Conservation (phyloP, 2,888 invertebrate genomes). For the Automeris io region DNA sequence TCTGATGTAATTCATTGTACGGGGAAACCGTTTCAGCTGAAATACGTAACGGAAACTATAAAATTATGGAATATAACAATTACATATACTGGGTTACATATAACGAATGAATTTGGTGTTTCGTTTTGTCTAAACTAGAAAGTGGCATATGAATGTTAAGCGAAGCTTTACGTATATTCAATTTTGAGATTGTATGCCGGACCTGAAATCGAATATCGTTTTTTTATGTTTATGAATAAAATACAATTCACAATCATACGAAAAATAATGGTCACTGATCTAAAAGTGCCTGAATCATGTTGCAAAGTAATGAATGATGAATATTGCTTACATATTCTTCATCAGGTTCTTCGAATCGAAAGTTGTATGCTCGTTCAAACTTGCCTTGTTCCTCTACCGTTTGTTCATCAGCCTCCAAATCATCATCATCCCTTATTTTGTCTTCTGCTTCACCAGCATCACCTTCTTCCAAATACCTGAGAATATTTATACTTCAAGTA, state of each 20-base stretch:
- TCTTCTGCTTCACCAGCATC: slow-evolving; percentile 72
- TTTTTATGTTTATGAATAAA: too few relatives aligned
- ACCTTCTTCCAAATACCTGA: slow-evolving; percentile 62
- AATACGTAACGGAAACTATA: too few relatives aligned
- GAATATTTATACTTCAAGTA: too few relatives aligned
- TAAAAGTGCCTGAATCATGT: too few relatives aligned
- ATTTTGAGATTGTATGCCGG: too few relatives aligned
- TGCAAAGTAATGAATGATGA: too few relatives aligned
- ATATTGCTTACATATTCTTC: slow-evolving; percentile 83
- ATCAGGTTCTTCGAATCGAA: slow-evolving; percentile 97
- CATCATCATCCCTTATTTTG: slow-evolving; percentile 54
- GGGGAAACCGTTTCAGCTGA: slow-evolving; percentile 93
- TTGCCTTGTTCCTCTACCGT: slow-evolving; percentile 88
- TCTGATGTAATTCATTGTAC: slow-evolving; percentile 90
- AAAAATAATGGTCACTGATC: too few relatives aligned
- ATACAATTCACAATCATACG: too few relatives aligned
- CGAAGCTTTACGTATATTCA: too few relatives aligned
- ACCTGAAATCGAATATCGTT: too few relatives aligned
- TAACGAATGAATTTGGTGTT: not conserved
- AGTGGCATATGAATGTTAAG: too few relatives aligned
- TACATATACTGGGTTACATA: not conserved
- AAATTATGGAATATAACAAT: not conserved
- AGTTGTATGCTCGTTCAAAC: slow-evolving; percentile 97
- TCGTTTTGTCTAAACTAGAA: too few relatives aligned
- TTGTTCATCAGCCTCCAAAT: slow-evolving; percentile 83